Percentiles rank a stretch among this genome's conserved stretches.
phyloP scores from a whole-genome alignment of 2,888 invertebrate genomes.

The Pristionchus japonicus region DNA sequence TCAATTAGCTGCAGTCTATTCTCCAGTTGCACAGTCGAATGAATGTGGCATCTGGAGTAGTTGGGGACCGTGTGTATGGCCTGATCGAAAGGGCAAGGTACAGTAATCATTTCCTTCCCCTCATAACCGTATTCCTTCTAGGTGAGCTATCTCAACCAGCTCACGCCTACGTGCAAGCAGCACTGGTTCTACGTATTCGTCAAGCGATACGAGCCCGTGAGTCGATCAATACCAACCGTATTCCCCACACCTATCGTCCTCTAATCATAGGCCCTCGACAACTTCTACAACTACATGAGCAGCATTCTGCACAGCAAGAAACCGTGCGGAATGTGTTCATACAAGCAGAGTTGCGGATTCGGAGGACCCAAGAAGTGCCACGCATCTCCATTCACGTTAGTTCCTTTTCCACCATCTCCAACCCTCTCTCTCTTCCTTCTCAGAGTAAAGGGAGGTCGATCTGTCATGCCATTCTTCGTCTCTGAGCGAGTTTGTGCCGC shows the following conservation, averaged over 20 bases:
- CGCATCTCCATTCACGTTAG: conserved; percentile 70
- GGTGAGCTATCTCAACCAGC: conserved; percentile 69
- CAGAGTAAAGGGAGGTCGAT: conserved; percentile 70
- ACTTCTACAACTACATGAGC: conserved; percentile 71
- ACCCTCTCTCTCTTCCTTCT: background rate
- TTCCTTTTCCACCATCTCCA: conserved; percentile 18
- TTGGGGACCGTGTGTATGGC: conserved; percentile 73
- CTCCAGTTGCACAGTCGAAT: conserved; percentile 63
- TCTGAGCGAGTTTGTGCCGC: conserved; percentile 71
- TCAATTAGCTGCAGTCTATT: conserved; percentile 74
- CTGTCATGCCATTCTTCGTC: conserved; percentile 72
- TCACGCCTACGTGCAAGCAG: conserved; percentile 69
- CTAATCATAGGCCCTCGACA: conserved; percentile 61
- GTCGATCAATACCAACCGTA: background rate
- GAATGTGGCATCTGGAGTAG: conserved; percentile 72
- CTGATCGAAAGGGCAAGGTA: conserved; percentile 60
- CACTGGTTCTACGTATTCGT: conserved; percentile 74
- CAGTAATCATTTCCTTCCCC: background rate
- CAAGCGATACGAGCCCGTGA: conserved; percentile 61
- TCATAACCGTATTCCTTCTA: conserved; percentile 49
- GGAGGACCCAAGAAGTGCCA: conserved; percentile 72
- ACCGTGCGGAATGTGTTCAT: conserved; percentile 72
- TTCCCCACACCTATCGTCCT: background rate
- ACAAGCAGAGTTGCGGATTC: conserved; percentile 72
- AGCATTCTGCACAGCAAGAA: conserved; percentile 62